These are phyloP conservation scores for Camptogramma bilineatum DNA, from an alignment of 2,888 invertebrate species.

Conservation along the genomic window DNA sequence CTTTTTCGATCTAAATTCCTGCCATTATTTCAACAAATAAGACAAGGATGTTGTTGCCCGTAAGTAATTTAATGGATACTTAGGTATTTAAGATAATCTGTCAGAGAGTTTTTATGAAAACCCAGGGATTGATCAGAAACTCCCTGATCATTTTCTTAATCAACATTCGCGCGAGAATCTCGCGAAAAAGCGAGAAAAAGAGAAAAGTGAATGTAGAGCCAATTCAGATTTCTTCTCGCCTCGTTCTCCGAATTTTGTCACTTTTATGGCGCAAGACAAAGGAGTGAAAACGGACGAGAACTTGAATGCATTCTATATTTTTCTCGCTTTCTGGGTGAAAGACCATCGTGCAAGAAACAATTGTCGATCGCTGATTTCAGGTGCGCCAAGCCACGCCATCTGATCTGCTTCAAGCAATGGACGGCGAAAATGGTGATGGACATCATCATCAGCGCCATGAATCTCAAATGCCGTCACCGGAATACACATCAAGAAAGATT, in stretches of 20 bases:
- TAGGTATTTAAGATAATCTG: not conserved
- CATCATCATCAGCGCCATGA: conserved; percentile 65
- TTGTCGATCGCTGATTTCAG: too few species aligned
- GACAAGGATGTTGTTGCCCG: conserved; percentile 21
- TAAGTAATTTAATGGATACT: conserved; percentile 28
- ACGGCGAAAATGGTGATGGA: conserved; percentile 61
- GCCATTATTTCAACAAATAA: conserved; percentile 26
- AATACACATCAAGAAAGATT: conserved; percentile 62
- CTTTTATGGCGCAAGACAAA: too few species aligned
- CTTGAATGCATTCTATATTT: too few species aligned
- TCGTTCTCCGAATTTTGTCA: too few species aligned
- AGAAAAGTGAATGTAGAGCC: too few species aligned
- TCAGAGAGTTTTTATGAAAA: too few species aligned
- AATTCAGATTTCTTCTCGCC: too few species aligned
- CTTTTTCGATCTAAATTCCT: conserved; percentile 23
- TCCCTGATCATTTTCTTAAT: not conserved
- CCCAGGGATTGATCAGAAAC: not conserved
- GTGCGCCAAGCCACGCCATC: conserved; percentile 54
- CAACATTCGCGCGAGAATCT: too few species aligned
- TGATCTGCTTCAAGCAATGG: conserved; percentile 77
- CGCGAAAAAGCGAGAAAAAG: too few species aligned
- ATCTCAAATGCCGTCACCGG: conserved; percentile 55
- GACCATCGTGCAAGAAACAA: too few species aligned
- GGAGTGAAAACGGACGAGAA: too few species aligned
- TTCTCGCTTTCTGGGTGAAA: not conserved